Evolutionary conservation across 2,113 vertebrate genomes (phyloP), one percentile per base, ranked within the genome.

Genomic region (Zosterops lateralis): DNA sequence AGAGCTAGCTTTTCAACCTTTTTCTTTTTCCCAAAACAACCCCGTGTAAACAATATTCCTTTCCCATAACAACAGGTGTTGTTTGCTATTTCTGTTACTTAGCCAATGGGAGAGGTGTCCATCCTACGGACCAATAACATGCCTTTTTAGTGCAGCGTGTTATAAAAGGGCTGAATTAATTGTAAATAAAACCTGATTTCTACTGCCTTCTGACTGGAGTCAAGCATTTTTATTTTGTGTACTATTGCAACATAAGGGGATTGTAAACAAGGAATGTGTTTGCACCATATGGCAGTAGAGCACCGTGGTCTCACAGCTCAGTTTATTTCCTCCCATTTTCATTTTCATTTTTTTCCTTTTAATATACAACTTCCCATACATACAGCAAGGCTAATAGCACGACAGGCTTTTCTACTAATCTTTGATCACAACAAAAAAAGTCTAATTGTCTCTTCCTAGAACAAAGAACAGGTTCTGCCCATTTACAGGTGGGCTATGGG

Each of bases 261-360:
- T 0, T 68, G 36, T 82, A 85, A 92, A 57, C 31, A 57, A 85
- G 70, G 34, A 87, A 67, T 34, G 24, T n/a, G 36, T 68, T 68
- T 60, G 53, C 21, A 83, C 62, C 82, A n/a, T 28, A 32, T 14
- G 17, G 44, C 1, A 0, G 26, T 26, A 31, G 14, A 77, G 31
- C 3, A 1, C 19, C 36, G 26, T 1, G 0, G 32, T 48, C 44
- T 77, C 2, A 0, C 44, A 79, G 36, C 26, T 80, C 56, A 84
- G 38, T 47, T 71, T 54, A 24, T 8, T 56, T 74, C 28, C 53
- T 53, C 9, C 1, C 25, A 32, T 64, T 65, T 72, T 91, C 0
- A 0, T n/a, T 81, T 75, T 60, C 4, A 24, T 13, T 17, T 12
- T 18, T 45, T 64, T 48, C 14, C 6, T 9, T 76, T 64, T 24